Evolutionary conservation across 2,888 invertebrate genomes (phyloP), one percentile per base, ranked within the genome.

Genomic region (Seira sanloemensis): DNA sequence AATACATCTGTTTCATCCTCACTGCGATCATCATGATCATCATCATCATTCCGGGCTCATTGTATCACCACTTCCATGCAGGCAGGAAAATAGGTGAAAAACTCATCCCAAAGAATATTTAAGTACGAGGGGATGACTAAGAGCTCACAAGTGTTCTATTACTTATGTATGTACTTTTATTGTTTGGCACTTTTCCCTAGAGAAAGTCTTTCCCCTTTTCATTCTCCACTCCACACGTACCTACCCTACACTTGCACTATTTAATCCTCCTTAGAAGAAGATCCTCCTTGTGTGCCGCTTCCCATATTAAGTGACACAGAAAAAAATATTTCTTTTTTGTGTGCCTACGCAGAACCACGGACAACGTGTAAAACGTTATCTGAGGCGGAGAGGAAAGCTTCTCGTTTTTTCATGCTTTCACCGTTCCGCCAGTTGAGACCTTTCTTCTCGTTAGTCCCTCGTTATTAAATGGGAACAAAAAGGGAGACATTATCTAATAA

Each of bases 351-450:
- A 21, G 67, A 79, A 73, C 79, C 72, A 37, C 1, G 80, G 80
- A 74, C 67, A 80, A 80, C 26, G 68, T 74, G 23, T 19, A 73
- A 79, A 79, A 79, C 72, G 79, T 79, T 79, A 67, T 58, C 69
- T 16, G 16, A 21, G 9, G 23, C 23, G n/a, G 26, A 37, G 21
- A 25, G 7, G 24, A n/a, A 7, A 50, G 50, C 19, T 71, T 71
- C 37, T 50, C 23, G 18, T 66, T 67, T n/a, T 18, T 25, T 67
- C 67, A 4, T 67, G 16, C 5, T 66, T 66, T 66, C 23, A 66
- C 23, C 9, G 18, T 37, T 37, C 37, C 37, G 37, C 37, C 12
- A 37, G 5, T 37, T 37, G 37, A 12, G 37, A 7, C 37, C 37
- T 37, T 37, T 37, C 37, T 37, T 12, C 37, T 37, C 37, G 37